A percentile compares a stretch with the other conserved stretches of the same genome.
Evolutionary conservation across 2,888 invertebrate genomes (phyloP).

Genomic region (Adelognathus sp.): DNA sequence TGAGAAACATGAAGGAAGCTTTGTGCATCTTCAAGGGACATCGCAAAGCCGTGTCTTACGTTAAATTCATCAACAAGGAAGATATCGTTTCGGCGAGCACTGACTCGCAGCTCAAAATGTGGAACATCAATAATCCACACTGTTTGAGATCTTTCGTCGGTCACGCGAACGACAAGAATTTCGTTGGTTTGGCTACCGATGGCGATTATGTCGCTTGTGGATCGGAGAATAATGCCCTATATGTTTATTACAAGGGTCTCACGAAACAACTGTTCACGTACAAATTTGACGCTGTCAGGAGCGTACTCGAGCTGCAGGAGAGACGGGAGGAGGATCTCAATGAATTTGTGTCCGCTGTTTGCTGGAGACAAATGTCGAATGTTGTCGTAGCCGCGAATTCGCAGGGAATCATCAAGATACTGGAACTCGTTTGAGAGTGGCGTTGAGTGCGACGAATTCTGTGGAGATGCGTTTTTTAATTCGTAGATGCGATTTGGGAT

Average conservation of each 20-base stretch:
- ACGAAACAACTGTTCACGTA: conserved; percentile 93
- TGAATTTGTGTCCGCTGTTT: conserved; percentile 97
- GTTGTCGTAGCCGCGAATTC: conserved; percentile 96
- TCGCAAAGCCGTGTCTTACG: conserved; percentile 96
- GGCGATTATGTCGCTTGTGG: conserved; percentile 97
- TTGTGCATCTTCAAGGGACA: conserved; percentile 94
- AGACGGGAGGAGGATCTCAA: conserved; percentile 92
- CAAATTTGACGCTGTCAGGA: conserved; percentile 92
- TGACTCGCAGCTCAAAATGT: conserved; percentile 94
- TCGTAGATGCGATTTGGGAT: too few relatives aligned
- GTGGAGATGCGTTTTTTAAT: neutral
- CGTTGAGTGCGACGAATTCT: neutral
- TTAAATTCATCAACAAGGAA: conserved; percentile 92
- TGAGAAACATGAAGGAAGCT: conserved; percentile 91
- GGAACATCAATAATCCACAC: conserved; percentile 91
- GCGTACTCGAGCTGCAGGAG: conserved; percentile 87
- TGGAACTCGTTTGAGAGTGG: conserved; percentile 86
- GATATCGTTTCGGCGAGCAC: conserved; percentile 96
- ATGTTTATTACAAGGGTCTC: conserved; percentile 95
- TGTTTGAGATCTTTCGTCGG: conserved; percentile 94
- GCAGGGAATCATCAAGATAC: conserved; percentile 95
- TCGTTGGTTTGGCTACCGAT: conserved; percentile 96
- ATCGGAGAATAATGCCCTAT: conserved; percentile 96
- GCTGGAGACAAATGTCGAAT: conserved; percentile 93
- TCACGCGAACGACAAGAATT: conserved; percentile 97